Evolutionary conservation across 1,140 invertebrate genomes (phyloP).

Genomic region (Branchinecta lindahli): DNA sequence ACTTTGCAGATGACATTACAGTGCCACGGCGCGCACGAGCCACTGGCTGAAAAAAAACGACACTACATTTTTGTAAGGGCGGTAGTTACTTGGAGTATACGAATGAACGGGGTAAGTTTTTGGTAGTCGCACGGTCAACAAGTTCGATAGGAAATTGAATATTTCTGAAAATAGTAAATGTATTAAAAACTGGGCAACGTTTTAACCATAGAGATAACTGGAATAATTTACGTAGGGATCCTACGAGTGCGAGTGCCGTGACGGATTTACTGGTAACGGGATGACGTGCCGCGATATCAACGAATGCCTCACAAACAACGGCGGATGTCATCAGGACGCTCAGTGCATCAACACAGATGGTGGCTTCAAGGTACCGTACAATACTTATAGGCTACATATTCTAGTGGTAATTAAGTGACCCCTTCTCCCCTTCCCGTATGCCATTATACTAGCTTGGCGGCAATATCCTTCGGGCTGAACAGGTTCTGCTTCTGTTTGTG

Average conservation of each 20-base stretch:
- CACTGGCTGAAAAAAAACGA: no score
- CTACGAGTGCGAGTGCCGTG: slow-evolving; percentile 63
- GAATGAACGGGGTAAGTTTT: no score
- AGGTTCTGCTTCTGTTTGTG: no score
- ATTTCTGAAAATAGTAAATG: no score
- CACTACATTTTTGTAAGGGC: no score
- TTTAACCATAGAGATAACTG: no score
- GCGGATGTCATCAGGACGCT: slow-evolving; percentile 65
- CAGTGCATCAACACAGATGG: slow-evolving; percentile 57
- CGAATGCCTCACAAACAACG: slow-evolving; percentile 61
- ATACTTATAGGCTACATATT: neutral
- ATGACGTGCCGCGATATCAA: slow-evolving; percentile 54
- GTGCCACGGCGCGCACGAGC: no score
- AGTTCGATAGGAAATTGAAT: no score
- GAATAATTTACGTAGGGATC: slow-evolving; percentile 39
- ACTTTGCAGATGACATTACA: no score
- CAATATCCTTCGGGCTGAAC: neutral
- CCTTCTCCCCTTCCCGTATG: neutral
- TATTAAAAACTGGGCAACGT: no score
- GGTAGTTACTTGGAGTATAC: no score
- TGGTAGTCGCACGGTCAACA: no score
- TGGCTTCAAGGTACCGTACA: slow-evolving; percentile 34
- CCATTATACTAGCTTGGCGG: neutral
- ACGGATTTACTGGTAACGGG: slow-evolving; percentile 69
- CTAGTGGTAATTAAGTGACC: neutral